A percentile compares a stretch with the other conserved stretches of the same genome.
Evolutionary conservation across 2,113 vertebrate genomes (phyloP).

Genomic region (Murina feae): DNA sequence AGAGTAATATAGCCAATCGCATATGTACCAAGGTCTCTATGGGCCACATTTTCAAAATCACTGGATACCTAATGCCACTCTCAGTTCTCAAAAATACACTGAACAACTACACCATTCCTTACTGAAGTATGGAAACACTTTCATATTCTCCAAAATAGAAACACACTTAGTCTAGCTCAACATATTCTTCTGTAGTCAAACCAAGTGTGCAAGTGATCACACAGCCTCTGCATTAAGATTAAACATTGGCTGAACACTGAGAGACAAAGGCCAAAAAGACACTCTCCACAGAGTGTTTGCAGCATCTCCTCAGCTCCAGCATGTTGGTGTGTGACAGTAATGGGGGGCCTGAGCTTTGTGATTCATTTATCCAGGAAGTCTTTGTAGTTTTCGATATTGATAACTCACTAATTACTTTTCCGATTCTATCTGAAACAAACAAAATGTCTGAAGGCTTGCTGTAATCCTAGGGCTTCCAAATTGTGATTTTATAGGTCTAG

Average conservation of each 20-base stretch:
- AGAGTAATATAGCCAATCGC: neutral
- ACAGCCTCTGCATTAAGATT: neutral
- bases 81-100: neutral
- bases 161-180: neutral
- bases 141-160: neutral
- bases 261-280: neutral
- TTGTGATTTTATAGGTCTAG: neutral
- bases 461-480: neutral
- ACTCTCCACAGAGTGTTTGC: rapidly evolving
- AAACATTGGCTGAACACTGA: neutral
- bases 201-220: neutral
- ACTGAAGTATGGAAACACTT: neutral
- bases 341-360: neutral
- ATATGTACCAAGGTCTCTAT: neutral
- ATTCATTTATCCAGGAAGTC: neutral
- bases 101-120: neutral
- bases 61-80: neutral
- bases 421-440: neutral
- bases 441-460: neutral
- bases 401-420: neutral
- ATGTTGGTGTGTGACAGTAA: neutral
- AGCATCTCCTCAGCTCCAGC: neutral
- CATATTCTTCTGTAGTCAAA: neutral
- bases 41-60: neutral
- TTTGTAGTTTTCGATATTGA: neutral